Evolutionary conservation across 92 coral and sea anemone genomes (phyloP), one percentile per base, ranked within the genome.

Genomic region (Muricea muricata): DNA sequence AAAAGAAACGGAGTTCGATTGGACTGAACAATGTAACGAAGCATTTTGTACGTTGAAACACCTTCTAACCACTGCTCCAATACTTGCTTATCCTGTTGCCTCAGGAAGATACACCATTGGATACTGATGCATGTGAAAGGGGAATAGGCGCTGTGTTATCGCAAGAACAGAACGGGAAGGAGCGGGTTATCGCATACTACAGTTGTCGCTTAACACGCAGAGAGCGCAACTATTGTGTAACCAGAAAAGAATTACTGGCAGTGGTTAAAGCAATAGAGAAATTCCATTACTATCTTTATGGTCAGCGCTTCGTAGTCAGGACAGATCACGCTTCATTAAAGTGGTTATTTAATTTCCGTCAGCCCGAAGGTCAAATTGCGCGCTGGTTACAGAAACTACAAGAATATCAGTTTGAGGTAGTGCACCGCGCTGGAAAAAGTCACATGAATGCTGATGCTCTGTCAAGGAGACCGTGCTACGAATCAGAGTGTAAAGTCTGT

Each of bases 381-480:
- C 50, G 50, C 14, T 42, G 50, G 50, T 42, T 42, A 42, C 50
- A 42, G 50, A 42, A 42, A 14, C 14, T 42, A 42, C 50, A 42
- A 42, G 50, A 42, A 75, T 86, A 83, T 90, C 4, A 87, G 87
- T 0, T n/a, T 86, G 84, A 75, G 88, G 56, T 20, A 63, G 67
- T 41, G 78, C 78, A 29, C 63, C 86, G 1, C 67, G 66, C 29
- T 78, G 86, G 20, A 23, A 40, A 6, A n/a, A n/a, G n/a, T n/a
- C n/a, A n/a, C n/a, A n/a, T n/a, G n/a, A n/a, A n/a, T n/a, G n/a
- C n/a, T n/a, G 86, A 82, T 67, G 79, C 50, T 14, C 8, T 42
- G 14, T 42, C 50, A 42, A 42, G 50, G 14, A 7, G 50, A 42
- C 50, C 50, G 14, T 42, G 50, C 14, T 42, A 42, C 14, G 50